Evolutionary conservation across 1,140 invertebrate genomes (phyloP), one percentile per base, ranked within the genome.

Genomic region (Hyles euphorbiae): DNA sequence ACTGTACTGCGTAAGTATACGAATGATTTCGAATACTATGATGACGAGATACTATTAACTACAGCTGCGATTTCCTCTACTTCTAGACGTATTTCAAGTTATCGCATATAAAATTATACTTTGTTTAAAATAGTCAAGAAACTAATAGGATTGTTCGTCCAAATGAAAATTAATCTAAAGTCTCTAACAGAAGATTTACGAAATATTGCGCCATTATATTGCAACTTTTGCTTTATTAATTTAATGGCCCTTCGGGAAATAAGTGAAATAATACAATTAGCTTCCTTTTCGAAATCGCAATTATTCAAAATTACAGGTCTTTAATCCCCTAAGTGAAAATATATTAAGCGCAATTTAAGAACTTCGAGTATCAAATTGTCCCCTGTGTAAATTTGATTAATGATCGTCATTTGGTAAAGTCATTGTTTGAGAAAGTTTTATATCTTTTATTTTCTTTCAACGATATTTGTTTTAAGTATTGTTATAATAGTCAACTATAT

Each of bases 1-100:
- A 92, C 91, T 61, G 90, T 93, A 67, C 79, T 92, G 75, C 91
- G 92, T 92, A 84, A 82, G 87, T 87, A 67, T 59, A 48, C 36
- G 34, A 22, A 8, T 48, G 12, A n/a, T 11, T 7, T 1, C 3
- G 46, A 6, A 10, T 8, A 11, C n/a, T 48, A 4, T 48, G 12
- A n/a, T 48, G 22, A 22, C 22, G 22, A 22, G 22, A 22, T 22
- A 22, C 22, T 22, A 22, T 22, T 22, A 22, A 22, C 22, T 22
- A 22, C 22, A 22, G 22, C 22, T 22, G 22, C 22, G 22, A 22
- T 22, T 22, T 22, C 22, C 22, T 22, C 22, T 22, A 22, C 22
- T 22, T 22, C 22, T 22, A 22, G 22, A 22, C 22, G 22, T 22
- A 22, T 22, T 22, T 22, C 22, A 22, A 22, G 0, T 22, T 22